Evolutionary conservation across 2,113 vertebrate species (phyloP), one percentile per base, ranked within the genome.

Genomic region (Barbus barbus): DNA sequence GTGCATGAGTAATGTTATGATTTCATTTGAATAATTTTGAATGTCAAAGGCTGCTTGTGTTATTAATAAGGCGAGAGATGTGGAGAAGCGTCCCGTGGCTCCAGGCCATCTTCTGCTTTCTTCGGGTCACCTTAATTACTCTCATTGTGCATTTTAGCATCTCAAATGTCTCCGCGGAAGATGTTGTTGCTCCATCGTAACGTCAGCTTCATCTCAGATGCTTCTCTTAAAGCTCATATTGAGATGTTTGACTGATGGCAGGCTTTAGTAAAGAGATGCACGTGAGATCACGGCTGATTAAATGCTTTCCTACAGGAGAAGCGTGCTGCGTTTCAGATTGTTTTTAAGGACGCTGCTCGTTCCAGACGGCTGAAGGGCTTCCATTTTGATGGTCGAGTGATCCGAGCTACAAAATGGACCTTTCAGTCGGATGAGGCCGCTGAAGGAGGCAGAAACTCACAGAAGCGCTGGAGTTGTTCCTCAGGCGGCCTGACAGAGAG

Each of bases 401-500:
- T 69, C 48, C 18, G 51, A 72, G 75, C 26, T 26, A 36, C 44
- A 85, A 82, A 85, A 82, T 63, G 86, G 79, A 83, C 65, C 67
- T 78, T 83, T 84, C 36, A 63, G 74, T 58, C 20, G 16, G 51
- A 60, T 2, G 51, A 48, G 41, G 69, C 56, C 58, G n/a, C n/a
- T n/a, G n/a, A n/a, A n/a, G n/a, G n/a, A n/a, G n/a, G n/a, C n/a
- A n/a, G 71, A 60, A 58, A 67, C 53, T 48, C 69, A 13, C 53
- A 51, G 69, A 44, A 31, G n/a, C n/a, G n/a, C n/a, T n/a, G n/a
- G n/a, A n/a, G 22, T 36, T 38, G 85, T 90, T 93, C 92, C 91
- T 93, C 91, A 83, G 92, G 92, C 92, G 22, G 53, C 46, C 26
- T 78, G 90, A 84, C 88, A 71, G 88, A 89, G 90, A 44, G 51